phyloP scores from a whole-genome alignment of 2,113 vertebrate species.

The Notothenia coriiceps region DNA sequence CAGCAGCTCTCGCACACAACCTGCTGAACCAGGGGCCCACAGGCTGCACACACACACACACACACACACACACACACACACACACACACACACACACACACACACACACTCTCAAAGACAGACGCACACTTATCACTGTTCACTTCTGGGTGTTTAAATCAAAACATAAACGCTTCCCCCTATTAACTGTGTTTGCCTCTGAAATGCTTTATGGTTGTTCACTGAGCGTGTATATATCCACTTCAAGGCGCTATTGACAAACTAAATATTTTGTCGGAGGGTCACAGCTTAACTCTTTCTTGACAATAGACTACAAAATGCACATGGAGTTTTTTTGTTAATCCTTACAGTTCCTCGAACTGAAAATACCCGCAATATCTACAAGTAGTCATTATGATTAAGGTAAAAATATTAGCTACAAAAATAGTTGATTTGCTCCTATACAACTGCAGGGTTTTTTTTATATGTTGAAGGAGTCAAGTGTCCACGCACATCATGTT shows the following conservation, averaged over 20 bases:
- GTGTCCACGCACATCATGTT: background rate
- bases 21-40: conserved; percentile 51
- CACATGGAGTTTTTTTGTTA: conserved; percentile 3
- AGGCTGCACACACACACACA: conserved; percentile 1
- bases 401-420: no score
- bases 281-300: conserved; percentile 50
- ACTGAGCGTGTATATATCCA: conserved; percentile 58
- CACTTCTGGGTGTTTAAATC: conserved; percentile 49
- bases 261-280: conserved; percentile 51
- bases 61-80: no score
- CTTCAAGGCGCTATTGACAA: conserved; percentile 47
- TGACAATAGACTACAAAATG: conserved; percentile 52
- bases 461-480: background rate
- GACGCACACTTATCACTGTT: conserved; percentile 37
- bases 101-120: conserved; percentile 57
- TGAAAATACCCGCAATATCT: no score
- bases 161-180: conserved; percentile 34
- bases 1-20: conserved; percentile 63
- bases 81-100: no score
- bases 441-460: background rate
- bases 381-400: no score
- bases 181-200: conserved; percentile 19
- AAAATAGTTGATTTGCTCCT: background rate
- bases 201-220: conserved; percentile 51
- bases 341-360: background rate